A percentile compares a stretch with the other conserved stretches of the same genome.
Evolutionary conservation across 2,113 vertebrate species (phyloP).

Genomic region (Grus americana): DNA sequence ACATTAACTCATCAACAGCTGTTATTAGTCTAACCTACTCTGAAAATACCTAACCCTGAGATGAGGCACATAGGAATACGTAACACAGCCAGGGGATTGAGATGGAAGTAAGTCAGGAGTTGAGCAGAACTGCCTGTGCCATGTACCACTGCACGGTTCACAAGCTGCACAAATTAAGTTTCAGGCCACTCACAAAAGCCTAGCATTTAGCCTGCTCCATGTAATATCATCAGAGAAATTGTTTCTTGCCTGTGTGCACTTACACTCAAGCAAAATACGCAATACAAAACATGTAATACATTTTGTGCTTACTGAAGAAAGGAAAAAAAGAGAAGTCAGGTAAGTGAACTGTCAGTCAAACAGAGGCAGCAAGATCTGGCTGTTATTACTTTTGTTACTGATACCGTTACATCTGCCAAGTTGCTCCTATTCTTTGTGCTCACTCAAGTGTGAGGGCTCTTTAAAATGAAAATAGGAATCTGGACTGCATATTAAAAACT

Average conservation of each 20-base stretch:
- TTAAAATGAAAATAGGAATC: constrained; percentile 35
- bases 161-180: constrained; percentile 35
- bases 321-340: not conserved
- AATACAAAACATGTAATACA: not conserved
- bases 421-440: not conserved
- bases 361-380: not conserved
- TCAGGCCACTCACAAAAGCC: constrained; percentile 4
- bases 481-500: not conserved
- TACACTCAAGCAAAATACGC: not conserved
- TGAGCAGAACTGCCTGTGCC: not conserved
- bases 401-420: not conserved
- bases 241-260: constrained; percentile 16
- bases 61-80: not conserved
- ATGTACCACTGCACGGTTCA: not conserved
- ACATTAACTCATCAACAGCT: not conserved
- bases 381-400: constrained; percentile 11
- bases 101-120: not conserved
- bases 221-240: constrained; percentile 43
- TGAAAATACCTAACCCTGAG: not conserved
- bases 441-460: constrained; percentile 7
- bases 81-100: not conserved
- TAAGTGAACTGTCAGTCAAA: constrained; percentile 47
- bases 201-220: not conserved
- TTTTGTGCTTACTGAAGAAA: constrained; percentile 26
- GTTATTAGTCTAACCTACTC: not conserved